Conservation (phyloP, 2,888 invertebrate genomes). For the Octodonta nipae region DNA sequence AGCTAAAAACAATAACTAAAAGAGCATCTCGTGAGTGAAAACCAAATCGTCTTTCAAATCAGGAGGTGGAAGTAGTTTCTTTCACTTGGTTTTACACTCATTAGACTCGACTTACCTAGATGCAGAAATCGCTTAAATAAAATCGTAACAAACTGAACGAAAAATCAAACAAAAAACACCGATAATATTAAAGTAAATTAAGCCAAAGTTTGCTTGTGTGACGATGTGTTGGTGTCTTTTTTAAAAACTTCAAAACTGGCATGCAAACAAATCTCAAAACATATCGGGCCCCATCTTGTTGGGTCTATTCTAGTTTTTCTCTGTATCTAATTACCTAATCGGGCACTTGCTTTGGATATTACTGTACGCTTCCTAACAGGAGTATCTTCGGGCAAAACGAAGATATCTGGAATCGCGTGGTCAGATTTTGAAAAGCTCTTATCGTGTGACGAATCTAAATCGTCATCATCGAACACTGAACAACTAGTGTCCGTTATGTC, state of each 20-base stretch:
- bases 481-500: slow-evolving; percentile 21
- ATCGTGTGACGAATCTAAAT: slow-evolving; percentile 16
- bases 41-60: too few species aligned
- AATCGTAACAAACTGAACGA: too few species aligned
- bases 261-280: slow-evolving; percentile 29
- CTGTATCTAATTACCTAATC: slow-evolving; percentile 8
- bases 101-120: too few species aligned
- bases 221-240: slow-evolving; percentile 11
- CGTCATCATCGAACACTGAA: slow-evolving; percentile 23
- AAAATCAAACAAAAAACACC: too few species aligned
- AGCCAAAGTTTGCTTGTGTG: slow-evolving; percentile 30
- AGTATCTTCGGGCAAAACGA: slow-evolving; percentile 17
- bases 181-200: slow-evolving; percentile 15
- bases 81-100: too few species aligned
- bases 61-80: too few species aligned
- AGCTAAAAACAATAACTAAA: too few species aligned
- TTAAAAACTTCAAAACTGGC: slow-evolving; percentile 6
- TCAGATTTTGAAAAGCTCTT: slow-evolving; percentile 12
- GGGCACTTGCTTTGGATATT: slow-evolving; percentile 12
- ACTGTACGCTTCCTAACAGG: slow-evolving; percentile 8
- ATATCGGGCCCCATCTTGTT: slow-evolving; percentile 32
- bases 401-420: slow-evolving; percentile 23
- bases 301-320: slow-evolving; percentile 14
- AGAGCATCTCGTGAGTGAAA: too few species aligned
- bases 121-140: too few species aligned